Percentiles rank a stretch among this genome's conserved stretches.
These are phyloP conservation scores for Embidobia sp. DNA, from an alignment of 2,888 invertebrate species.

Conservation along the genomic window DNA sequence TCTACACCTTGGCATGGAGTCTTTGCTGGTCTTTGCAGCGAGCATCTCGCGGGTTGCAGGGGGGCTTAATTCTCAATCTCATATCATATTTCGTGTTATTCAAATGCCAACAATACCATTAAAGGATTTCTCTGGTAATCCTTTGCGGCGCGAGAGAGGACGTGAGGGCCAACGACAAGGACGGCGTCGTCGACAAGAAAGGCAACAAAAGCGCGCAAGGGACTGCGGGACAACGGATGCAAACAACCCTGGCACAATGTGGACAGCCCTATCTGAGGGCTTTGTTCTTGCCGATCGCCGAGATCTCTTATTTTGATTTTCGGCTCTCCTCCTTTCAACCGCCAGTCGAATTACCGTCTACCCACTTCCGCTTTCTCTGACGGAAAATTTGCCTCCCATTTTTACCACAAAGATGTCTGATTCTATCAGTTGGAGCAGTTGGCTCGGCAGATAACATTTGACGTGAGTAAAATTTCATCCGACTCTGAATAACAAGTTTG, in stretches of 20 bases:
- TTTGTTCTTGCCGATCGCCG: constrained; percentile 77
- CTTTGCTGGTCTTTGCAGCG: too few species aligned
- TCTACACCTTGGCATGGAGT: constrained; percentile 73
- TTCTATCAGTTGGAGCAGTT: constrained; percentile 9
- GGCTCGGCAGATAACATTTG: neutral
- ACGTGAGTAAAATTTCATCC: too few species aligned
- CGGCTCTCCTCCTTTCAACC: constrained; percentile 36
- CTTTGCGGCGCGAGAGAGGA: constrained; percentile 69
- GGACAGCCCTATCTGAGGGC: constrained; percentile 71
- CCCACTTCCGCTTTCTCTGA: constrained; percentile 53
- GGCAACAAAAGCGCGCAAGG: constrained; percentile 63
- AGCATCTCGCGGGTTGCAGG: constrained; percentile 24
- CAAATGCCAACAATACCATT: constrained; percentile 80
- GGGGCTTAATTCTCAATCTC: constrained; percentile 72
- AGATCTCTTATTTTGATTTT: constrained; percentile 63
- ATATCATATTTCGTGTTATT: constrained; percentile 81
- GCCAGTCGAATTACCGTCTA: constrained; percentile 43
- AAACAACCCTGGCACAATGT: constrained; percentile 74
- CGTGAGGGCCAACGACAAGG: constrained; percentile 29
- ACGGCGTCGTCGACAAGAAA: constrained; percentile 61
- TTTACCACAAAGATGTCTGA: constrained; percentile 29
- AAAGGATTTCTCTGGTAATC: constrained; percentile 79
- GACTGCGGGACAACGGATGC: constrained; percentile 69
- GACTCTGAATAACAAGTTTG: too few species aligned
- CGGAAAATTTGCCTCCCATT: constrained; percentile 41